Base-by-base conservation (phyloP, 2,888 invertebrate genomes). In the Apamea monoglypha region DNA sequence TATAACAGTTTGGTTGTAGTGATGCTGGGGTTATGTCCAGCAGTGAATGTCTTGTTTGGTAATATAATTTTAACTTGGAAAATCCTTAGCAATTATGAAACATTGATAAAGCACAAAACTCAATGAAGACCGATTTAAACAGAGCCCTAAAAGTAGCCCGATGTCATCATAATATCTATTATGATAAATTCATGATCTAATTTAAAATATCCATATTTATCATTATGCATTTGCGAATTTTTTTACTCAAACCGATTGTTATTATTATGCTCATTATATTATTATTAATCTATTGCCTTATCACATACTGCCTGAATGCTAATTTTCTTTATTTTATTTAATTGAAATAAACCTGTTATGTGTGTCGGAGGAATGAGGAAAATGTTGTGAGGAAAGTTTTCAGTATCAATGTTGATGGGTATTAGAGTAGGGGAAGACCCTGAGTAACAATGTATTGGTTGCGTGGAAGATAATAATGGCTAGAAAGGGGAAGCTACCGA, bases 161-260 rank as follows among this genome's bases (percentile, higher is more conserved):
- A 70, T 70, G 25, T 53, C 0, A 0, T 53, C 25, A 16, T 53
- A 32, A 10, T 8, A 69, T 50, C 32, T 0, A 36, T 53, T n/a
- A n/a, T 53, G 12, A 56, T 71, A n/a, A n/a, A 59, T 21, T 36
- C 12, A 36, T 12, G 1, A 36, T 36, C 18, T 53, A 25, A 53
- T 70, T 32, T 25, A 36, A 53, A 53, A 25, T 70, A 25, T 70
- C 8, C 14, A 10, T 53, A 8, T 56, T 56, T 1, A 71, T 6
- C 21, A 63, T 29, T 53, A 64, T 53, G 76, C 76, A 6, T 3
- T 25, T 64, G 76, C 76, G 76, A 77, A 21, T 25, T 21, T 40
- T 63, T 40, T 63, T 0, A 36, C 63, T 63, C 7, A 50, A 29
- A 40, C 7, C 1, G 12, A 56, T 29, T 56, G 1, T 29, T 40